Percentiles rank a stretch among this genome's conserved stretches.
Conservation (phyloP, 1,140 invertebrate genomes). For the Euborellia annulipes region DNA sequence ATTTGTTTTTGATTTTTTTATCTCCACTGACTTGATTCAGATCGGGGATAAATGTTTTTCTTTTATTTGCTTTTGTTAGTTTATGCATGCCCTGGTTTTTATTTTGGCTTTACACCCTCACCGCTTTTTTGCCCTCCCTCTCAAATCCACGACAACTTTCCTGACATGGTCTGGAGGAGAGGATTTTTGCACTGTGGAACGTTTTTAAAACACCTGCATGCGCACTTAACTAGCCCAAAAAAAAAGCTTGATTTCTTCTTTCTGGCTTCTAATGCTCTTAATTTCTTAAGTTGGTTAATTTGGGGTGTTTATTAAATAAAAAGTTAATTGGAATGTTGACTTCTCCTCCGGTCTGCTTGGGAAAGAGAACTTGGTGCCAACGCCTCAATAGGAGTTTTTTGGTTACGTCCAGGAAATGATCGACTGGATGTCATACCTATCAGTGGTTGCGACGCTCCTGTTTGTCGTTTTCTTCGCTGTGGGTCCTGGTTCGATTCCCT, state of each 20-base stretch:
- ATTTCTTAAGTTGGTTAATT: not conserved
- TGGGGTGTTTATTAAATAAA: not conserved
- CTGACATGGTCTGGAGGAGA: conserved; percentile 34
- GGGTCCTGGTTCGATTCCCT: conserved; percentile 92
- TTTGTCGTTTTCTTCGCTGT: conserved; percentile 97
- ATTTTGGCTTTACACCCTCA: conserved; percentile 13
- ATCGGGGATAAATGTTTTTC: not conserved
- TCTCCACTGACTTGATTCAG: not conserved
- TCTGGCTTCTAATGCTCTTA: not conserved
- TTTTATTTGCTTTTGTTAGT: not conserved
- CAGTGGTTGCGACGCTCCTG: conserved; percentile 79
- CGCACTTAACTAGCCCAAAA: not conserved
- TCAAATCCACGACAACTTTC: conserved; percentile 34
- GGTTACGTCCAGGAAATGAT: conserved; percentile 94
- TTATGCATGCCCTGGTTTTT: not conserved
- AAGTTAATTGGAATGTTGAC: not conserved
- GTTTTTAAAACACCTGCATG: not conserved
- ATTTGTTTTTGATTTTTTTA: not conserved
- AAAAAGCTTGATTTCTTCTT: not conserved
- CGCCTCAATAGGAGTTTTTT: conserved; percentile 76
- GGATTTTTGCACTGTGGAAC: conserved; percentile 2
- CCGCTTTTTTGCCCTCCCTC: conserved; percentile 15
- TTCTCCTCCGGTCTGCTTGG: conserved; percentile 36
- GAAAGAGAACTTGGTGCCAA: conserved; percentile 40
- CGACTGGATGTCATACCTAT: conserved; percentile 92